These are phyloP conservation scores for Coracias cyanogaster DNA, from an alignment of 2,797 vertebrate genomes.

Conservation along the genomic window DNA sequence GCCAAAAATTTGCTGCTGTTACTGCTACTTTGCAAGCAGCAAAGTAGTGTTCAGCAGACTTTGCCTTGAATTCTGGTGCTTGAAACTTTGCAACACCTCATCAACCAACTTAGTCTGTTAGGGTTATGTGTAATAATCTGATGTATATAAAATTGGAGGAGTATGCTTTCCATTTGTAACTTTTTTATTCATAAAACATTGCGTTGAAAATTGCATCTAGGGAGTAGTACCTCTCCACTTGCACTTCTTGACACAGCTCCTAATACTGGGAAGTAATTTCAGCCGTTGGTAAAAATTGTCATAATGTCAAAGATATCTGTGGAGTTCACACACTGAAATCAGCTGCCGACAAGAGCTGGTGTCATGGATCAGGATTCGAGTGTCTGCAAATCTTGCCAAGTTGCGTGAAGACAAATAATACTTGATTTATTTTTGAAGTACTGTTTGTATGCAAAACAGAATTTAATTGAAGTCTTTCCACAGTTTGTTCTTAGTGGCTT, in stretches of 20 bases:
- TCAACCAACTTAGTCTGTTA: not conserved
- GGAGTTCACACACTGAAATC: not conserved
- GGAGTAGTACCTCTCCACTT: not conserved
- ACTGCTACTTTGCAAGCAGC: not conserved
- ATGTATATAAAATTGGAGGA: not conserved
- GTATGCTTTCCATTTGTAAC: not conserved
- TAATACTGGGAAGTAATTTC: not conserved
- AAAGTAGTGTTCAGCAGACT: not conserved
- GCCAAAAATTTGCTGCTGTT: not conserved
- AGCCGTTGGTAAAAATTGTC: not conserved
- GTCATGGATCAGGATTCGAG: not conserved
- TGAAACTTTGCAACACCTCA: not conserved
- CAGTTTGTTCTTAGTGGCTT: not conserved
- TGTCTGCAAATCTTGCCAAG: not conserved
- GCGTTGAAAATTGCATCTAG: not conserved
- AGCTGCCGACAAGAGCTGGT: not conserved
- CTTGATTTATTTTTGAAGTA: not conserved
- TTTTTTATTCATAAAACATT: not conserved
- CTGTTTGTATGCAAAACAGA: not conserved
- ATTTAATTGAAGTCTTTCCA: not conserved
- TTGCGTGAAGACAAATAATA: not conserved
- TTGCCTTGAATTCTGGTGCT: constrained; percentile 17
- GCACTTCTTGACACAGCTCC: not conserved
- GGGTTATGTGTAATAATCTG: not conserved
- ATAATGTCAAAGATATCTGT: not conserved